phyloP scores from a whole-genome alignment of 2,113 vertebrate species.

The Brachyhypopomus occidentalis region DNA sequence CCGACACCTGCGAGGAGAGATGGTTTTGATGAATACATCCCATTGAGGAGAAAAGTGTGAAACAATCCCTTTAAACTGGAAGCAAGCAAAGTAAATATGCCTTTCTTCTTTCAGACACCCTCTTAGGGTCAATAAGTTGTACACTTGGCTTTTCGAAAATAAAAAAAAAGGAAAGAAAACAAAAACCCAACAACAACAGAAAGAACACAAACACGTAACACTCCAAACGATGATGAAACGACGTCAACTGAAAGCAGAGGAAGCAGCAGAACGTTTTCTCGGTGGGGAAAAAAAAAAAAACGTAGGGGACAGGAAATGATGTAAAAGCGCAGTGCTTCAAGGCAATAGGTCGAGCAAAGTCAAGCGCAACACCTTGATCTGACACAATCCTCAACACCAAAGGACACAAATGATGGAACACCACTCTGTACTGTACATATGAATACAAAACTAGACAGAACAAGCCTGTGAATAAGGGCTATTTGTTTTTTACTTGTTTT shows the following conservation, averaged over 20 bases:
- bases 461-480: slow-evolving; percentile 39
- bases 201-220: slow-evolving; percentile 31
- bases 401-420: slow-evolving; percentile 54
- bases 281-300: slow-evolving; percentile 14
- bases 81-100: slow-evolving; percentile 45
- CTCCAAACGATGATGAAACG: slow-evolving; percentile 42
- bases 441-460: slow-evolving; percentile 48
- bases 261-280: slow-evolving; percentile 40
- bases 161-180: background rate
- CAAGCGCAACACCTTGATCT: slow-evolving; percentile 40
- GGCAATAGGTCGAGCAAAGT: slow-evolving; percentile 48
- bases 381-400: slow-evolving; percentile 52
- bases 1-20: background rate
- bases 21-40: background rate
- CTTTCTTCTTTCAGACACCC: slow-evolving; percentile 41
- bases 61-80: slow-evolving; percentile 43
- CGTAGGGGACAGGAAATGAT: slow-evolving; percentile 42
- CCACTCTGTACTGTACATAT: slow-evolving; percentile 57
- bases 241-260: slow-evolving; percentile 39
- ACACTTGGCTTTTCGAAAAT: slow-evolving; percentile 46
- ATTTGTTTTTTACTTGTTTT: slow-evolving; percentile 41
- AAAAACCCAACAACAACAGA: too few species aligned
- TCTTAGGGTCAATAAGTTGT: slow-evolving; percentile 42
- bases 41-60: slow-evolving; percentile 18
- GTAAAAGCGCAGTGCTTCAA: slow-evolving; percentile 49